A percentile compares a stretch with the other conserved stretches of the same genome.
phyloP scores from a whole-genome alignment of 2,797 vertebrate genomes.

The Melanitta fusca region DNA sequence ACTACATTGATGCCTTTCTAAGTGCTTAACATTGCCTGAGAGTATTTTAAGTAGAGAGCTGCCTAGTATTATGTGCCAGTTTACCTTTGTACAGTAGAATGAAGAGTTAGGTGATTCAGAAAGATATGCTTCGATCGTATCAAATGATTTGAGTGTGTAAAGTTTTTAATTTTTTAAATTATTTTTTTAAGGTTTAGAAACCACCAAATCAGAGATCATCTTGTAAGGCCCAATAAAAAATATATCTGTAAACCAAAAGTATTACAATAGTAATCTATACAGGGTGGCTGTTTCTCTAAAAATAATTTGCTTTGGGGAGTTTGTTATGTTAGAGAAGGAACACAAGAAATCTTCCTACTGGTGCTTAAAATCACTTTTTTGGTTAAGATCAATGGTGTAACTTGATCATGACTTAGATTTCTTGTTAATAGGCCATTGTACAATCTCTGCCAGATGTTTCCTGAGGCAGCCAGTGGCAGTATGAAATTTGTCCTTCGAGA shows the following conservation, averaged over 20 bases:
- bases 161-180: not conserved
- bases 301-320: not conserved
- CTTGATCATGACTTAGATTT: conserved; percentile 11
- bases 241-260: not conserved
- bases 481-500: conserved; percentile 85
- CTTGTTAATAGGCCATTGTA: conserved; percentile 85
- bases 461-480: conserved; percentile 82
- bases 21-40: not conserved
- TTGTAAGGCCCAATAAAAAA: not conserved
- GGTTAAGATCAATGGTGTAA: not conserved
- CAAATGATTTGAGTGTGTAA: not conserved
- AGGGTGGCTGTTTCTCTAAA: not conserved
- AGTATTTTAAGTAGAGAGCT: conserved; percentile 3
- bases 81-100: not conserved
- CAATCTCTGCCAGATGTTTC: conserved; percentile 91
- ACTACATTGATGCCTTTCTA: not conserved
- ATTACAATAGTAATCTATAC: not conserved
- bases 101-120: not conserved
- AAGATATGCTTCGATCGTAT: not conserved
- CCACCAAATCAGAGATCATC: not conserved
- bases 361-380: not conserved
- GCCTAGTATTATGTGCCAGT: not conserved
- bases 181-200: not conserved
- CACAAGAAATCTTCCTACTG: not conserved
- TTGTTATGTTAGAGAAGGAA: not conserved